Evolutionary conservation across 2,113 vertebrate genomes (phyloP).

Genomic region (Sinocyclocheilus maitianheensis): DNA sequence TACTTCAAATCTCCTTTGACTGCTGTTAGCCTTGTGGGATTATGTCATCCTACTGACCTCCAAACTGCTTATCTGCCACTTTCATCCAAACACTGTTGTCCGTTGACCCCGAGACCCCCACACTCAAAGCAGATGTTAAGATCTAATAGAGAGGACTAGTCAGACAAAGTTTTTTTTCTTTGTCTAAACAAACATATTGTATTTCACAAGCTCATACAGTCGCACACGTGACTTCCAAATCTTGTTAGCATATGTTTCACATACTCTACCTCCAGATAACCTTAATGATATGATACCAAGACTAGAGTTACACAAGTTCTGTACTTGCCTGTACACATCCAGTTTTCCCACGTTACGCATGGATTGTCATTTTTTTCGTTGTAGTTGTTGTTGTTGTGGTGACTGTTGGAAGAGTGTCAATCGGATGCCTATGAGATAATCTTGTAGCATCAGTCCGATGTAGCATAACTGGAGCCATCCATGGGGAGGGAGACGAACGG

Average conservation of each 20-base stretch:
- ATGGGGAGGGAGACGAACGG: background rate
- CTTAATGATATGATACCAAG: slow-evolving; percentile 15
- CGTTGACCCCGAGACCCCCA: slow-evolving; percentile 35
- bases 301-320: background rate
- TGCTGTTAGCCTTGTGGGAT: slow-evolving; percentile 40
- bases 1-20: slow-evolving; percentile 33
- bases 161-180: slow-evolving; percentile 3
- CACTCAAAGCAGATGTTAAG: slow-evolving; percentile 32
- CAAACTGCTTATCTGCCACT: slow-evolving; percentile 40
- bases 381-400: slow-evolving; percentile 28
- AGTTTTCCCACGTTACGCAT: slow-evolving; percentile 14
- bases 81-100: slow-evolving; percentile 41
- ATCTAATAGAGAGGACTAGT: slow-evolving; percentile 2
- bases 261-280: background rate
- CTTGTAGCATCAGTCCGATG: slow-evolving; percentile 7
- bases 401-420: slow-evolving; percentile 36
- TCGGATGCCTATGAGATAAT: slow-evolving; percentile 28
- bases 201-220: background rate
- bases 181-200: slow-evolving; percentile 4
- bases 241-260: background rate
- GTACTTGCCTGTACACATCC: slow-evolving; percentile 19
- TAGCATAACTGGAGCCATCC: slow-evolving; percentile 10
- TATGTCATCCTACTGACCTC: slow-evolving; percentile 51
- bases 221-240: background rate
- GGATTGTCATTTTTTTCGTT: background rate